These are phyloP conservation scores for Eunapius fragilis DNA, from an alignment of 37 sponge, comb jelly and placozoan genomes.

Conservation along the genomic window DNA sequence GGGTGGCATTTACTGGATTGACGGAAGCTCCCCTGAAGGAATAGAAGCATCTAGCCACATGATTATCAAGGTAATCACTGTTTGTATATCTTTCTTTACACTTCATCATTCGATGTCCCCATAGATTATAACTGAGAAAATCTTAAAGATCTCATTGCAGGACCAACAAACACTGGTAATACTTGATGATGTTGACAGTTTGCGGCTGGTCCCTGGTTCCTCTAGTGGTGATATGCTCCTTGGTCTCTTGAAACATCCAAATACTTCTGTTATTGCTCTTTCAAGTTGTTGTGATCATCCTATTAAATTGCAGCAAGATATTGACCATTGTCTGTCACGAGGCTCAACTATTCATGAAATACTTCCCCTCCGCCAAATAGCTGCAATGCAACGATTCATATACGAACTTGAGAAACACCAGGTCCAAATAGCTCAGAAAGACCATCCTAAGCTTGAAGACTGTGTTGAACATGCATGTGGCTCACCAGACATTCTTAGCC, in stretches of 20 bases:
- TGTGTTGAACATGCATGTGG: constrained; percentile 35
- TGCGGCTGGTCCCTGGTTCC: neutral
- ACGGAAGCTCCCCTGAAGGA: neutral
- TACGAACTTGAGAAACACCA: constrained; percentile 12
- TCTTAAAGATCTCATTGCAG: neutral
- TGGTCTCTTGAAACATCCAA: neutral
- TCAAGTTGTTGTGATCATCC: constrained; percentile 4
- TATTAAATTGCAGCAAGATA: neutral
- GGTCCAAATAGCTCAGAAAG: constrained; percentile 14
- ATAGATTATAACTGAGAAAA: neutral
- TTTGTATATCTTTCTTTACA: neutral
- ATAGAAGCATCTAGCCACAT: neutral
- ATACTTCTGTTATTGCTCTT: constrained; percentile 14
- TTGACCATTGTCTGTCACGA: constrained; percentile 30
- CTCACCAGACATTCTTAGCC: constrained; percentile 21
- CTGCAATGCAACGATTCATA: constrained; percentile 45
- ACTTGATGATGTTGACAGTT: neutral
- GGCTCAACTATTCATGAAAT: constrained; percentile 18
- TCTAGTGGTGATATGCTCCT: neutral
- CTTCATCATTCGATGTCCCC: neutral
- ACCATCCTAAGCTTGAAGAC: constrained; percentile 32
- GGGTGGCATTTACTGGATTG: constrained; percentile 63
- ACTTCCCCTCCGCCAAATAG: constrained; percentile 27
- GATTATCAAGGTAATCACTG: neutral
- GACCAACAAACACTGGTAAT: neutral